Conservation (phyloP, 2,797 vertebrate species). For the Hydrolagus colliei region DNA sequence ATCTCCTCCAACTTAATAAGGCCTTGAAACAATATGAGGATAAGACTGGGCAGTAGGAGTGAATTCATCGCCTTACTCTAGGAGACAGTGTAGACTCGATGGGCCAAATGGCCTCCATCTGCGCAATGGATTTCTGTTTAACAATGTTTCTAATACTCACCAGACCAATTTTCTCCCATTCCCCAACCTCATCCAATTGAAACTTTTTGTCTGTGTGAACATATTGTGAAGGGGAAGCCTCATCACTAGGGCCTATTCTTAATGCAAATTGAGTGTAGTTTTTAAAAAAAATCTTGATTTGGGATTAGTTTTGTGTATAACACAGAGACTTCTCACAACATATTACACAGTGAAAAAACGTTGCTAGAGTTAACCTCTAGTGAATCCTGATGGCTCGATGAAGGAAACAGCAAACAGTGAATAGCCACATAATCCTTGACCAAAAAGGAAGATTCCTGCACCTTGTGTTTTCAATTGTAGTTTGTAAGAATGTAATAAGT, state of each 20-base stretch:
- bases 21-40: constrained; percentile 30
- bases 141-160: too few relatives aligned
- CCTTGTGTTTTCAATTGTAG: too few relatives aligned
- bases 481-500: too few relatives aligned
- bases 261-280: not conserved
- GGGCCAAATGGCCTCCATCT: too few relatives aligned
- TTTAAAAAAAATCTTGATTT: not conserved
- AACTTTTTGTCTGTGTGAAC: not conserved
- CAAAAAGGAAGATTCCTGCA: too few relatives aligned
- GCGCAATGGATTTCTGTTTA: too few relatives aligned
- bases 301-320: not conserved
- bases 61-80: not conserved
- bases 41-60: constrained; percentile 38
- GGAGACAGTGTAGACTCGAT: not conserved
- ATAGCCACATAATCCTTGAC: too few relatives aligned
- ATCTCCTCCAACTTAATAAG: constrained; percentile 41
- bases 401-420: not conserved
- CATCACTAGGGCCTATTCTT: constrained; percentile 4
- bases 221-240: not conserved
- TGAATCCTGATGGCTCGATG: too few relatives aligned
- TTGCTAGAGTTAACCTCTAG: not conserved
- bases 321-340: not conserved
- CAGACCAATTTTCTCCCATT: too few relatives aligned
- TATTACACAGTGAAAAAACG: not conserved
- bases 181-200: not conserved